A percentile compares a stretch with the other conserved stretches of the same genome.
These are phyloP conservation scores for Pseudomugil tenellus DNA, from an alignment of 2,797 vertebrate species.

Conservation along the genomic window DNA sequence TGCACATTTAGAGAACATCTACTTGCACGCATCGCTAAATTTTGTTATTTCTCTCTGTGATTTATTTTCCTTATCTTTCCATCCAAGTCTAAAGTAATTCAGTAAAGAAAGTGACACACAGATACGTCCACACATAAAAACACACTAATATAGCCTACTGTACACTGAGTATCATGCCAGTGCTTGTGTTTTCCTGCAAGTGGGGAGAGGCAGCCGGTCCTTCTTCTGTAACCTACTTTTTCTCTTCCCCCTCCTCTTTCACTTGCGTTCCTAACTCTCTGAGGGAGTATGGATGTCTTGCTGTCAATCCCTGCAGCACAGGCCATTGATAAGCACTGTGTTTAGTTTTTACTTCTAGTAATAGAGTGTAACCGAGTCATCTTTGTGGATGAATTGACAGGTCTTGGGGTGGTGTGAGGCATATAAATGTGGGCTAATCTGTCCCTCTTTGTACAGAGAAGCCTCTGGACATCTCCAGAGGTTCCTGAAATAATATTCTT, in stretches of 20 bases:
- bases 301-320: conserved; percentile 46
- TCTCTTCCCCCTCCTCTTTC: conserved; percentile 24
- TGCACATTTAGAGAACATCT: conserved; percentile 11
- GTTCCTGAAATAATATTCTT: conserved; percentile 65
- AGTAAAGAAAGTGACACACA: conserved; percentile 35
- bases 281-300: conserved; percentile 62
- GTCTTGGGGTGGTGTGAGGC: conserved; percentile 45
- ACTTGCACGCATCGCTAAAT: conserved; percentile 10
- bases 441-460: conserved; percentile 57
- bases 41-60: conserved; percentile 7
- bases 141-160: conserved; percentile 22
- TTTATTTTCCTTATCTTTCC: conserved; percentile 1
- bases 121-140: conserved; percentile 18
- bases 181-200: conserved; percentile 55
- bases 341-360: conserved; percentile 64
- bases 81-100: conserved; percentile 8
- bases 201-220: conserved; percentile 54
- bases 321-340: conserved; percentile 56
- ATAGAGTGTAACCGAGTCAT: conserved; percentile 47
- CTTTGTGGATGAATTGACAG: conserved; percentile 44
- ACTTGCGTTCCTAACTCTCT: conserved; percentile 34
- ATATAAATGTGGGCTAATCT: conserved; percentile 67
- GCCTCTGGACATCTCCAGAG: conserved; percentile 48
- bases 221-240: conserved; percentile 75
- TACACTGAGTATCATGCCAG: conserved; percentile 47